Conservation (phyloP, 2,888 invertebrate species). For the Strigamia transsilvanica region DNA sequence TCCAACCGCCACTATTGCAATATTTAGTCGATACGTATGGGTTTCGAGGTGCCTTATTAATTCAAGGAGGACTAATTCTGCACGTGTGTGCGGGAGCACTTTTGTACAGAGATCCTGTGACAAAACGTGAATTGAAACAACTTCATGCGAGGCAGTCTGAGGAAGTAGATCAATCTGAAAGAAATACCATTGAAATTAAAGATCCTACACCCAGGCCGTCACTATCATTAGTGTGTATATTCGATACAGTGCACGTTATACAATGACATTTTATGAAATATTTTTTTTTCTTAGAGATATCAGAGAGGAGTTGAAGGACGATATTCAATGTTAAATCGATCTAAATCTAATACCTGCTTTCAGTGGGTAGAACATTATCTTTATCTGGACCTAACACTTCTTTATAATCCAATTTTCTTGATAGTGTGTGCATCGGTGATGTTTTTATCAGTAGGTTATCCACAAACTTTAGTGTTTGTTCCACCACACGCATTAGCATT, state of each 20-base stretch:
- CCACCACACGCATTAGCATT: not conserved
- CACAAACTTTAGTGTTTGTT: not conserved
- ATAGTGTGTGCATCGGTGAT: constrained; percentile 63
- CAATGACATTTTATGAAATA: not conserved
- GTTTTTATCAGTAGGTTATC: constrained; percentile 15
- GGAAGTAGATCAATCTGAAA: not conserved
- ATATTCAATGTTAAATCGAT: not conserved
- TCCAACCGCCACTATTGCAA: constrained; percentile 59
- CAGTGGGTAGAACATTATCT: constrained; percentile 13
- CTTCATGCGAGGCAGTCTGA: not conserved
- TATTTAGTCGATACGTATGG: constrained; percentile 58
- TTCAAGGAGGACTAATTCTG: constrained; percentile 77
- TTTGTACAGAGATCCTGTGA: constrained; percentile 68
- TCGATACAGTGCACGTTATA: too few relatives aligned
- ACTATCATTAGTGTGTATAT: not conserved
- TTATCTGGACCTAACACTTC: constrained; percentile 1
- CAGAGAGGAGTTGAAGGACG: not conserved
- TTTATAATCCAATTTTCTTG: constrained; percentile 16
- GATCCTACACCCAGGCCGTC: not conserved
- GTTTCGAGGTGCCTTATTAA: constrained; percentile 76
- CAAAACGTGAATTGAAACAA: not conserved
- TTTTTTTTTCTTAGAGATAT: not conserved
- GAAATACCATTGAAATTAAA: not conserved
- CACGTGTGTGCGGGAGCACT: constrained; percentile 78
- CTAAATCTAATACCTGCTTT: constrained; percentile 1